Evolutionary conservation across 2,888 invertebrate species (phyloP), one percentile per base, ranked within the genome.

Genomic region (Melinopterus prodromus): DNA sequence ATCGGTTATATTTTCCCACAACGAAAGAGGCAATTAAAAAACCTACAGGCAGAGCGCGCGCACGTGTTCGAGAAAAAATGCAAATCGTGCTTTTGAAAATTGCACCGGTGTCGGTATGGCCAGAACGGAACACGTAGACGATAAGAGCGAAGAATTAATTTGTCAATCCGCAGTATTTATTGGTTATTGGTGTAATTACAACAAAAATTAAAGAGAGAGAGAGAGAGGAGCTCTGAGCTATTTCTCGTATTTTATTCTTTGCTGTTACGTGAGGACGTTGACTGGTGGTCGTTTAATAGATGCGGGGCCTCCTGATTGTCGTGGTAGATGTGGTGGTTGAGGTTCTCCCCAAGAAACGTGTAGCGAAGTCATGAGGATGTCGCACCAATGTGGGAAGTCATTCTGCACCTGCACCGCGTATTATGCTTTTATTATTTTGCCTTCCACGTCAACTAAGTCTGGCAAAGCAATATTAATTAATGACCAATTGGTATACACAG

Each of bases 291-390:
- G 70, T 79, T 79, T 79, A 81, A 80, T 80, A 71, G 81, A 81
- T 81, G 81, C 81, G 81, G 81, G 81, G 77, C 80, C 81, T 76
- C 75, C 79, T 79, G 81, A 81, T 70, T 71, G 76, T 76, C 53
- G 36, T 70, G 26, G 37, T 26, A 26, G 26, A 26, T 26, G 26
- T 26, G 26, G 26, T 26, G 3, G 26, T 26, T 26, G 26, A 26
- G n/a, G 74, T 78, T 53, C 72, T 53, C 72, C 69, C 9, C 79
- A 71, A 82, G 82, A 83, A 80, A 77, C 80, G 26, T 26, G 26
- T 26, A 26, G n/a, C 79, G 77, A 79, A 82, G 81, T 83, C 82
- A 77, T 70, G n/a, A 81, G 79, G 79, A 81, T 79, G 79, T 79
- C 80, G 71, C 16, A 71, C 71, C 26, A 74, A 35, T 74, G 81